phyloP scores from a whole-genome alignment of 1,140 invertebrate genomes.

The Nomia melanderi region DNA sequence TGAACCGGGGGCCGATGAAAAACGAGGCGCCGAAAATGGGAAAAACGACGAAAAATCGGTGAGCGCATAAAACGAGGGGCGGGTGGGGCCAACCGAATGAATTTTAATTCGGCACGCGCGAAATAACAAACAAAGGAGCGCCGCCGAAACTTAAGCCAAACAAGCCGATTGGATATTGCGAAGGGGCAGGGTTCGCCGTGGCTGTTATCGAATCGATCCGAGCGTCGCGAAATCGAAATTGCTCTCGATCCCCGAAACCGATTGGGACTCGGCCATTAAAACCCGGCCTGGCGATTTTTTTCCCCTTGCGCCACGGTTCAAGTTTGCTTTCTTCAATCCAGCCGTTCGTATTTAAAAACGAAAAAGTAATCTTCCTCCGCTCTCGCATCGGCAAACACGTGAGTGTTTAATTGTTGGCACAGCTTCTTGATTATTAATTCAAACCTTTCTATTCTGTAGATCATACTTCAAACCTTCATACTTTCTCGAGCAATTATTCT shows the following conservation, averaged over 20 bases:
- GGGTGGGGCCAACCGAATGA: slow-evolving; percentile 16
- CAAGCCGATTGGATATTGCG: slow-evolving; percentile 65
- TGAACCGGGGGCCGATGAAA: slow-evolving; percentile 37
- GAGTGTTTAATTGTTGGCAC: too few species aligned
- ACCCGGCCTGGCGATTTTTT: slow-evolving; percentile 46
- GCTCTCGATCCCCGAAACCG: slow-evolving; percentile 44
- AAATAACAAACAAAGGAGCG: slow-evolving; percentile 67
- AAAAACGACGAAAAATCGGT: slow-evolving; percentile 55
- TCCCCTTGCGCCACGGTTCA: background rate
- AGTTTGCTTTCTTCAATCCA: slow-evolving; percentile 1
- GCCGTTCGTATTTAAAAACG: background rate
- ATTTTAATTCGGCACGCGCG: slow-evolving; percentile 66
- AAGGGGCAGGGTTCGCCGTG: background rate
- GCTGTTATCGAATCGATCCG: slow-evolving; percentile 48
- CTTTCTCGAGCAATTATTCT: too few species aligned
- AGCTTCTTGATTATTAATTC: too few species aligned
- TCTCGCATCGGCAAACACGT: background rate
- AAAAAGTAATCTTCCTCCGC: background rate
- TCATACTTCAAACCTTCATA: too few species aligned
- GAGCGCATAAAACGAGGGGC: slow-evolving; percentile 1
- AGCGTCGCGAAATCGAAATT: slow-evolving; percentile 55
- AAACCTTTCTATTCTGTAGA: too few species aligned
- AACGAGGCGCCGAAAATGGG: slow-evolving; percentile 56
- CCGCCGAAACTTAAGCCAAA: slow-evolving; percentile 64
- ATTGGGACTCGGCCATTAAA: slow-evolving; percentile 52